These are phyloP conservation scores for Eilema caniola DNA, from an alignment of 2,888 invertebrate genomes.

Conservation along the genomic window DNA sequence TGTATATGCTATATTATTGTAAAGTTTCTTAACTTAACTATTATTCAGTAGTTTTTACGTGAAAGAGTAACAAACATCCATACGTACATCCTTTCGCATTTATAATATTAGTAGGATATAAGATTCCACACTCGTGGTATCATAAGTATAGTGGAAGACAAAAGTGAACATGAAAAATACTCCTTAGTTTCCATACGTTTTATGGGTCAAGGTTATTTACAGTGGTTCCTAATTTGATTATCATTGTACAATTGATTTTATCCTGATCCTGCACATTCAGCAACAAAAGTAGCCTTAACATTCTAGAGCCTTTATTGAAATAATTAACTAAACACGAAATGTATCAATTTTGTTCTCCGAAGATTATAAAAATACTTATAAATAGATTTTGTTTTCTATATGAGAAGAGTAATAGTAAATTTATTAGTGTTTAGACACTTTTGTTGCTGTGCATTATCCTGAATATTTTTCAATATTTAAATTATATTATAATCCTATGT, in stretches of 20 bases:
- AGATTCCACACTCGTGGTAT: too few relatives aligned
- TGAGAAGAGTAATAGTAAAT: too few relatives aligned
- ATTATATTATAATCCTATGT: not conserved
- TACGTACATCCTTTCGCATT: too few relatives aligned
- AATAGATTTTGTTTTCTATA: too few relatives aligned
- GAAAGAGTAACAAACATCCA: too few relatives aligned
- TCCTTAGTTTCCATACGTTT: not conserved
- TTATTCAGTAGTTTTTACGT: too few relatives aligned
- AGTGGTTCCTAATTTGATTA: too few relatives aligned
- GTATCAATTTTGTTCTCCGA: not conserved
- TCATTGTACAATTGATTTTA: not conserved
- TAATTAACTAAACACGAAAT: not conserved
- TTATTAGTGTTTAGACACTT: not conserved
- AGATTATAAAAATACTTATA: too few relatives aligned
- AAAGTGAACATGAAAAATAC: not conserved
- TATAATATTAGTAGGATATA: too few relatives aligned
- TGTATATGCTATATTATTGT: too few relatives aligned
- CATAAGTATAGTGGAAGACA: not conserved
- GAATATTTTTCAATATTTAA: not conserved
- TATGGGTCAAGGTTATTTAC: not conserved
- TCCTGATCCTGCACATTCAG: not conserved
- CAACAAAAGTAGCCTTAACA: not conserved
- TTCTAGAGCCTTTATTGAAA: not conserved
- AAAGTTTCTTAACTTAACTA: too few relatives aligned
- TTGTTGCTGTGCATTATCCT: not conserved